Conservation (phyloP, 2,888 invertebrate genomes). For the Ischnus inquisitorius region DNA sequence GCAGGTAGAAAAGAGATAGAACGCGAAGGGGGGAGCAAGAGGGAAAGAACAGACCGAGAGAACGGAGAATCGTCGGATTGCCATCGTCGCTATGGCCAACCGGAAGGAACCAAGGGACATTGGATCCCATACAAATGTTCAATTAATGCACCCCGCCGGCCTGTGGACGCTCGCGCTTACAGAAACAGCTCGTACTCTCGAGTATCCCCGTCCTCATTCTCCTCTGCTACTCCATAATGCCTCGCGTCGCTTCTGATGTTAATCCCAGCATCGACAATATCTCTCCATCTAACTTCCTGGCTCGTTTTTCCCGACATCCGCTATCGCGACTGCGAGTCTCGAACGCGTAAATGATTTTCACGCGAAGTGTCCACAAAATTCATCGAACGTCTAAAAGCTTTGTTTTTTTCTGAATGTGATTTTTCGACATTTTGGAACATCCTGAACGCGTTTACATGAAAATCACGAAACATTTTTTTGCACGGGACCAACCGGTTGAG, state of each 20-base stretch:
- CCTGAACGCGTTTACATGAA: too few relatives aligned
- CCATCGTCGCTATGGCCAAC: slow-evolving; percentile 69
- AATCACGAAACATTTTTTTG: neutral
- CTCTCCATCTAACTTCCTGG: neutral
- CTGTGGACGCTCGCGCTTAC: slow-evolving; percentile 49
- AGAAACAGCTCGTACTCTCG: slow-evolving; percentile 36
- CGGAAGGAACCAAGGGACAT: slow-evolving; percentile 79
- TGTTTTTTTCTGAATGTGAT: too few relatives aligned
- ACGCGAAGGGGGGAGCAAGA: neutral
- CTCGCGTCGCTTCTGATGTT: neutral
- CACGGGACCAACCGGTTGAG: neutral
- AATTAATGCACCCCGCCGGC: slow-evolving; percentile 75
- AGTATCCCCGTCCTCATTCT: slow-evolving; percentile 20
- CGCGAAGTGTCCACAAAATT: neutral
- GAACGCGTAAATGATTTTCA: neutral
- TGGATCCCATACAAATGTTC: slow-evolving; percentile 82
- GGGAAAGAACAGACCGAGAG: neutral
- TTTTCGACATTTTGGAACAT: too few relatives aligned
- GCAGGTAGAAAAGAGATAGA: slow-evolving; percentile 42
- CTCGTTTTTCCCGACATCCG: neutral
- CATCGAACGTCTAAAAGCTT: neutral
- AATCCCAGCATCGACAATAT: neutral
- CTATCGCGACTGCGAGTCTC: neutral
- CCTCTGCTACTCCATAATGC: slow-evolving; percentile 31
- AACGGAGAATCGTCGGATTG: slow-evolving; percentile 52